phyloP scores from a whole-genome alignment of 2,797 vertebrate genomes.

The Todus mexicanus region DNA sequence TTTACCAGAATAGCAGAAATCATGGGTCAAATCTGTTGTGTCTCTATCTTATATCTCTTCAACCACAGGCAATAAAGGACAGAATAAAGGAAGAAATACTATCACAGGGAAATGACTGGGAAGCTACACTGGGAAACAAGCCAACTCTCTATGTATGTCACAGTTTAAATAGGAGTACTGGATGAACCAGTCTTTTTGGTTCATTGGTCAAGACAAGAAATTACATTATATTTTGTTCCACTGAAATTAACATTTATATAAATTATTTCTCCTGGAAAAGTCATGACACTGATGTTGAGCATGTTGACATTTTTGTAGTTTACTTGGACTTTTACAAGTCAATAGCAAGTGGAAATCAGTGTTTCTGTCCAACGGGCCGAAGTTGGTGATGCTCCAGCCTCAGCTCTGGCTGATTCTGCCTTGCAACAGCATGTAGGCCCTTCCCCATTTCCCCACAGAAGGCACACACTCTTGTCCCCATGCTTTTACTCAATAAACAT shows the following conservation, averaged over 20 bases:
- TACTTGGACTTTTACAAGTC: not conserved
- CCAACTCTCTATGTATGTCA: not conserved
- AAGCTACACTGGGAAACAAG: not conserved
- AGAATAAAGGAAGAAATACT: not conserved
- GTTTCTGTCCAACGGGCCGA: not conserved
- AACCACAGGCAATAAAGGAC: not conserved
- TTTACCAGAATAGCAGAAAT: not conserved
- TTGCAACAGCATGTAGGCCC: accelerated
- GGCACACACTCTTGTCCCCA: accelerated
- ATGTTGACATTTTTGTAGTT: not conserved
- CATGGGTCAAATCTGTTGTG: accelerated
- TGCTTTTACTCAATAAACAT: not conserved
- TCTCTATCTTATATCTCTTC: not conserved
- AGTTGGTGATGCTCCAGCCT: accelerated
- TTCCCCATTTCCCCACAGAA: accelerated
- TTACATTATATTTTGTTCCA: not conserved
- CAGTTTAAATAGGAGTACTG: not conserved
- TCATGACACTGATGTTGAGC: not conserved
- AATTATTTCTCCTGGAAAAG: not conserved
- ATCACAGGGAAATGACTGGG: not conserved
- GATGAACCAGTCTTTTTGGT: not conserved
- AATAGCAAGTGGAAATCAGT: not conserved
- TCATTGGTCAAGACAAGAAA: not conserved
- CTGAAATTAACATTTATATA: not conserved
- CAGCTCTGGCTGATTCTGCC: not conserved